Base-by-base conservation (phyloP, 2,797 vertebrate species). In the Centropyge bicolor region DNA sequence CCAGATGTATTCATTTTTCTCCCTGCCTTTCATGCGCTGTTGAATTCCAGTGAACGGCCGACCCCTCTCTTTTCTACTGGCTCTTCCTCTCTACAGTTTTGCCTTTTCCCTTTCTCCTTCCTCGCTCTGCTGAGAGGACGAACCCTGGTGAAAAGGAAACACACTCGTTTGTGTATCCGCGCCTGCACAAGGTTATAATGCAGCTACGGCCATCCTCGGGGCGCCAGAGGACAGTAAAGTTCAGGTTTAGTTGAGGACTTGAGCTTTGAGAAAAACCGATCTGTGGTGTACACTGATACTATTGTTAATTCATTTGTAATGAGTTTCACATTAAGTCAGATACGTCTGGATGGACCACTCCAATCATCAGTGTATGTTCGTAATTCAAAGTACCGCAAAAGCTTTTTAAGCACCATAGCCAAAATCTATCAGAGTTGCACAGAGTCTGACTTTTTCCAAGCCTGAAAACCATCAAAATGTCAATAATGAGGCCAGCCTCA, bases 1-100 rank as follows among this genome's bases (percentile, higher is more conserved):
- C 75, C 91, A 92, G 84, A 91, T 83, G 70, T 89, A 84, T 85
- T 91, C 72, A 83, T 91, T 92, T 90, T 85, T 74, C 20, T 86
- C 70, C 51, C 57, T 77, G 59, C 70, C 80, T 91, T 88, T 91
- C 87, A 92, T 80, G 79, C 82, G 64, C 87, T 83, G 79, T 77
- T 88, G 82, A 88, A 85, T 87, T 91, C 83, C 74, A 74, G 62
- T 78, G 79, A 87, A 85, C 55, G 35, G 38, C 80, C 51, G 65
- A 87, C 80, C 89, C 61, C 64, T 86, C 67, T 91, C 63, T 51
- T 76, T 84, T 83, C 80, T 86, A 65, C 72, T 76, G 78, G 74
- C 74, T 85, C 57, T 85, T 82, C 77, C 78, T 88, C 63, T 75
- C 71, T 74, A 70, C 64, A 24, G 27, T 85, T 89, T 86, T 72